Percentiles rank a stretch among this genome's conserved stretches.
phyloP scores from a whole-genome alignment of 2,888 invertebrate species.

The Macropis europaea region DNA sequence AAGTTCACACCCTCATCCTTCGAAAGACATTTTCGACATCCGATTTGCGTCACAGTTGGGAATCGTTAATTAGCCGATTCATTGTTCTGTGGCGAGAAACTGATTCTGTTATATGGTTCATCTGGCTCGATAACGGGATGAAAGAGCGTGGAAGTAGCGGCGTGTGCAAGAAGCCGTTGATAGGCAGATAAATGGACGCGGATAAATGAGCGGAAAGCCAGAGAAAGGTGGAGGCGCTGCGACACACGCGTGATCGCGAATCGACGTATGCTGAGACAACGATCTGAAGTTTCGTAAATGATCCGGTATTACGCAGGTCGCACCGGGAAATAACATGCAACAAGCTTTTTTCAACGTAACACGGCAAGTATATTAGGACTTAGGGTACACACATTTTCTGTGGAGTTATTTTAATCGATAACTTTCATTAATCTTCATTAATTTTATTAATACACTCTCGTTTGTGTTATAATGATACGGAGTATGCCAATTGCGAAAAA shows the following conservation, averaged over 20 bases:
- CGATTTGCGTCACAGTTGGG: conserved; percentile 13
- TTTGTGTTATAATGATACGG: too few relatives aligned
- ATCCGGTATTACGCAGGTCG: conserved; percentile 44
- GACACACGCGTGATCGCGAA: conserved; percentile 39
- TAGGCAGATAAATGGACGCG: conserved; percentile 65
- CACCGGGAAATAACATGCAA: neutral
- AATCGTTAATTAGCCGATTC: conserved; percentile 56
- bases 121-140: conserved; percentile 52
- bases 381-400: too few relatives aligned
- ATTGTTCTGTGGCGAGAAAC: conserved; percentile 57
- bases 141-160: conserved; percentile 46
- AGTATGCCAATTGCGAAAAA: too few relatives aligned
- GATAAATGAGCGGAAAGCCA: conserved; percentile 63
- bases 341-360: neutral
- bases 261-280: conserved; percentile 52
- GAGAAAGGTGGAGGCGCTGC: conserved; percentile 54
- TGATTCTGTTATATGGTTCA: conserved; percentile 42
- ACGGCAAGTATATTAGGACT: too few relatives aligned
- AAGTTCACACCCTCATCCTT: neutral
- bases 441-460: too few relatives aligned
- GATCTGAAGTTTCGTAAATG: conserved; percentile 54
- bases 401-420: too few relatives aligned
- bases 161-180: conserved; percentile 45
- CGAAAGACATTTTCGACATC: neutral
- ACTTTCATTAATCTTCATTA: too few relatives aligned